A percentile compares a stretch with the other conserved stretches of the same genome.
phyloP scores from a whole-genome alignment of 2,113 vertebrate species.

The Agelaius tricolor region DNA sequence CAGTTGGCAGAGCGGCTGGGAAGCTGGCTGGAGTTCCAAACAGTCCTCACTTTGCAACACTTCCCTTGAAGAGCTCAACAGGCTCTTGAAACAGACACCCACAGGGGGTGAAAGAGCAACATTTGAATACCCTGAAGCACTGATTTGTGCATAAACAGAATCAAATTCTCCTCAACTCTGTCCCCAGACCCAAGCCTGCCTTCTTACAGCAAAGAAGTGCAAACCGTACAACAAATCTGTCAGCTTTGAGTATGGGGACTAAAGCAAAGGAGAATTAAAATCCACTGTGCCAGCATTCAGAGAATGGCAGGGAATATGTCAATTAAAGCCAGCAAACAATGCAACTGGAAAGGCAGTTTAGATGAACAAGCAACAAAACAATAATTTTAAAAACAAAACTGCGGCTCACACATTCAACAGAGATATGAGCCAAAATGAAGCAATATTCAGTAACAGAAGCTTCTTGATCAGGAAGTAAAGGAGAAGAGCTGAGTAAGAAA shows the following conservation, averaged over 20 bases:
- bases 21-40: conserved; percentile 13
- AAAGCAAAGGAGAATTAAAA: neutral
- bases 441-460: conserved; percentile 39
- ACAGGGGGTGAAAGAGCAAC: neutral
- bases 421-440: conserved; percentile 41
- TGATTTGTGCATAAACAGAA: neutral
- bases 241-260: neutral
- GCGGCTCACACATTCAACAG: neutral
- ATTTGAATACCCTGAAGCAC: neutral
- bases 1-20: conserved; percentile 53
- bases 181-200: conserved; percentile 21
- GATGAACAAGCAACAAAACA: conserved; percentile 51
- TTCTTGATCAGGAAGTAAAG: conserved; percentile 9
- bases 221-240: neutral
- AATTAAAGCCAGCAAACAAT: conserved; percentile 28
- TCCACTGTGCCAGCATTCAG: conserved; percentile 49
- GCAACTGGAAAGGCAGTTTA: conserved; percentile 38
- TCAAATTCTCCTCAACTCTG: neutral
- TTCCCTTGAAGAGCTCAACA: neutral
- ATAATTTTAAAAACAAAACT: conserved; percentile 26
- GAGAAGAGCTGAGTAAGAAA: conserved; percentile 14
- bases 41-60: neutral
- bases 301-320: conserved; percentile 8
- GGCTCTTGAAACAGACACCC: conserved; percentile 21
- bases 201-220: neutral